Evolutionary conservation across 2,113 vertebrate genomes (phyloP), one percentile per base, ranked within the genome.

Genomic region (Odocoileus virginianus): DNA sequence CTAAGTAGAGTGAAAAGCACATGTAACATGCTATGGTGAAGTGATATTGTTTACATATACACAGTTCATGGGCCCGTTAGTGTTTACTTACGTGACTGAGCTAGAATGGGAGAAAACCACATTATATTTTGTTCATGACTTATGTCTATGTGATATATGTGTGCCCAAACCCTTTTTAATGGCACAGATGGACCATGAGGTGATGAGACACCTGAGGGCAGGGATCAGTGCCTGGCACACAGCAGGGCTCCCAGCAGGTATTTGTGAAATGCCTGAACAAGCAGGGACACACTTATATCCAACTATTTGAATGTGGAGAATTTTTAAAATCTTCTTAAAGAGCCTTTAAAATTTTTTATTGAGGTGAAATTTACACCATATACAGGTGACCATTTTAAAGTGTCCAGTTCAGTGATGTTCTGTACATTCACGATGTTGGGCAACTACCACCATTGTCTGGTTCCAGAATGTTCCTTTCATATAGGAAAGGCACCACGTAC

Each of bases 141-240:
- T 30, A 7, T 36, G 19, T 67, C 15, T 96, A 1, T 60, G 40
- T 71, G n/a, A 28, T 25, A 5, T 57, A 7, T 47, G 13, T 25
- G 10, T 23, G 21, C 10, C 43, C 19, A 15, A 7, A 45, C 64
- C 14, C 3, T 19, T 3, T 25, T 33, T 14, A 81, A 58, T 83
- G 43, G 52, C 6, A 6, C 6, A 78, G 23, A 25, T 45, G 40
- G 45, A 36, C 55, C 27, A 15, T 6, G 2, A 19, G 21, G 43
- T 55, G 33, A 10, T 47, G 16, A 83, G n/a, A 11, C 16, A 11
- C 10, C 5, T 17, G 11, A 50, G 8, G 55, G 4, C 25, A 21
- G 28, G 13, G 3, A 30, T 30, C 33, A 27, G 40, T 11, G 6
- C 2, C 45, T 61, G 21, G 21, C 2, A 3, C 4, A 2, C 13